Base-by-base conservation (phyloP, 2,113 vertebrate species). In the Elephas maximus region DNA sequence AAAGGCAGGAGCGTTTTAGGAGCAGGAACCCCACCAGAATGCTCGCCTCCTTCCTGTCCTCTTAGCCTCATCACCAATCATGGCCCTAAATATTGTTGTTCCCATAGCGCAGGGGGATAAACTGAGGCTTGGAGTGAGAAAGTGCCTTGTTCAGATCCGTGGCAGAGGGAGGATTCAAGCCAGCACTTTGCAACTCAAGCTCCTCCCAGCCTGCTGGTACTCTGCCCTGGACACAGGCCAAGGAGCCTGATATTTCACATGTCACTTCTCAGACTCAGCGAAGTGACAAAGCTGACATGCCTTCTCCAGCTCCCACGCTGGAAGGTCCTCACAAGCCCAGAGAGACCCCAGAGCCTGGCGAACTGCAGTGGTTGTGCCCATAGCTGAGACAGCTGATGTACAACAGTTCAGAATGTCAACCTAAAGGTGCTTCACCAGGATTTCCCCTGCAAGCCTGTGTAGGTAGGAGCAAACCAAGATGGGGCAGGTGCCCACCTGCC, bases 171-270 rank as follows among this genome's bases (percentile, higher is more conserved):
- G 21, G 65, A 62, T 8, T 26, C 0, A 0, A 20, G 37, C 33
- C 63, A 37, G 84, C 12, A 20, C 69, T 63, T 10, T 1, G 26
- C 28, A 9, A 12, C 11, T 45, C 24, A 0, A 0, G 1, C 23
- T 76, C 18, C 41, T 63, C 26, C 2, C 8, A 21, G 45, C 3
- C 0, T 24, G 2, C 3, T 37, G 24, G 48, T 41, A 84, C 71
- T 45, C 60, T 44, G n/a, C 28, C 23, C 45, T 7, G 69, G 60
- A 33, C 7, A 20, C 2, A 3, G 53, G 24, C 37, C 24, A 8
- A 73, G 62, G 10, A 51, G 21, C n/a, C 15, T 1, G 11, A 30
- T 0, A 0, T 37, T 8, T 48, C 60, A 18, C 30, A 48, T 8
- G 0, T 18, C 41, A 30, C 48, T 21, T 73, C 81, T 67, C 33